Percentiles rank a stretch among this genome's conserved stretches.
phyloP scores from a whole-genome alignment of 2,888 invertebrate species.

The Hypomecis atomaria region DNA sequence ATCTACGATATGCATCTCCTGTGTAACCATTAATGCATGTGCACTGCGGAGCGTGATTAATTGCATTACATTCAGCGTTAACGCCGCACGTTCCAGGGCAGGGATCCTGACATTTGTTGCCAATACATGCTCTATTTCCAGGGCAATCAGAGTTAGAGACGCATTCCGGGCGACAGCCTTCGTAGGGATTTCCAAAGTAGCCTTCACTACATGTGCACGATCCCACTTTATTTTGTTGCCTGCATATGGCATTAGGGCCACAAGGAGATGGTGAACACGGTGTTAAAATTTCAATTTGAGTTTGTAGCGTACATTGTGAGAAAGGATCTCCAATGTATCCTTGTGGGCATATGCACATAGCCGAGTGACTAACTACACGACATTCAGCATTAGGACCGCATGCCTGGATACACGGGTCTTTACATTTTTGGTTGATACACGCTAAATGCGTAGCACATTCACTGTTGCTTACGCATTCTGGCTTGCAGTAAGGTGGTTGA shows the following conservation, averaged over 20 bases:
- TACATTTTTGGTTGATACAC: slow-evolving; percentile 90
- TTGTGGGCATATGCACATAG: slow-evolving; percentile 89
- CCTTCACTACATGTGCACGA: slow-evolving; percentile 88
- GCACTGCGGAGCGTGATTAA: slow-evolving; percentile 89
- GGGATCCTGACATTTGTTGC: slow-evolving; percentile 90
- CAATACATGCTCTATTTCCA: slow-evolving; percentile 88
- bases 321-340: slow-evolving; percentile 88
- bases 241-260: slow-evolving; percentile 88
- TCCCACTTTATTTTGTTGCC: slow-evolving; percentile 88
- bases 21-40: slow-evolving; percentile 86
- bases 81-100: slow-evolving; percentile 91
- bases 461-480: slow-evolving; percentile 91
- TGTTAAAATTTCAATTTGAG: slow-evolving; percentile 78
- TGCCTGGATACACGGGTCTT: slow-evolving; percentile 88
- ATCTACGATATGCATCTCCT: slow-evolving; percentile 85
- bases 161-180: slow-evolving; percentile 91
- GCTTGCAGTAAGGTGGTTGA: slow-evolving; percentile 90
- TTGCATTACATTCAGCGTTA: slow-evolving; percentile 88
- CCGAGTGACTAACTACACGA: slow-evolving; percentile 90
- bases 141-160: slow-evolving; percentile 89
- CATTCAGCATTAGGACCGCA: slow-evolving; percentile 91
- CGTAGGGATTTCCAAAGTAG: slow-evolving; percentile 91
- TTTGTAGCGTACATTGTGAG: slow-evolving; percentile 80
- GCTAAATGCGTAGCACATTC: slow-evolving; percentile 89
- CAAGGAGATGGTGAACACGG: slow-evolving; percentile 90